Conservation (phyloP, 1,140 invertebrate species). For the Lerema accius region DNA sequence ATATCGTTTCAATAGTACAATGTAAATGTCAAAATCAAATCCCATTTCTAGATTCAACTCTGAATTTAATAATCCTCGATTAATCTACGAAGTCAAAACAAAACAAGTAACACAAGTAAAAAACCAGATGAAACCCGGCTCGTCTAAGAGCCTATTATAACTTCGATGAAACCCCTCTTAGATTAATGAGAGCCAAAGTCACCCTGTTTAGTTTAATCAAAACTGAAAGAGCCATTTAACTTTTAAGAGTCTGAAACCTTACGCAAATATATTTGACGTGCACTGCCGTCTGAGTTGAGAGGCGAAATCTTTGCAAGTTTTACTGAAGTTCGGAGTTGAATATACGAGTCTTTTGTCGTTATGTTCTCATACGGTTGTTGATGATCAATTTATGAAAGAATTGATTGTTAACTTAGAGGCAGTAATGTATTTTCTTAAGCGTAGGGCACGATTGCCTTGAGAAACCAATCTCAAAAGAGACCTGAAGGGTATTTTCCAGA, state of each 20-base stretch:
- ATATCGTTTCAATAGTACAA: too few relatives aligned
- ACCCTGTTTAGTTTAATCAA: slow-evolving; percentile 68
- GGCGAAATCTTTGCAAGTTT: slow-evolving; percentile 10
- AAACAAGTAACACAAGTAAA: background rate
- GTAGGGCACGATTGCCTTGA: too few relatives aligned
- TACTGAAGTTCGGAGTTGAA: background rate
- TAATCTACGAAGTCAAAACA: background rate
- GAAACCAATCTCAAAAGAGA: too few relatives aligned
- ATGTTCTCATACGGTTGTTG: too few relatives aligned
- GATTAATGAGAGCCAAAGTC: slow-evolving; percentile 59
- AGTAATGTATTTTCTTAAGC: too few relatives aligned
- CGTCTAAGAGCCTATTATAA: slow-evolving; percentile 55
- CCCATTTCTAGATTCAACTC: too few relatives aligned
- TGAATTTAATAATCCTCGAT: background rate
- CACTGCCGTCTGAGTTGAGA: slow-evolving; percentile 10
- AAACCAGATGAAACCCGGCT: slow-evolving; percentile 7
- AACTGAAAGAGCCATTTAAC: slow-evolving; percentile 65
- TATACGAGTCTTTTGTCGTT: background rate
- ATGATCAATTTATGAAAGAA: too few relatives aligned
- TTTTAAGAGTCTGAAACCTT: slow-evolving; percentile 49
- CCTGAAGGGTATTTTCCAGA: too few relatives aligned
- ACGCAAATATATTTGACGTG: slow-evolving; percentile 30
- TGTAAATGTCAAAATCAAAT: too few relatives aligned
- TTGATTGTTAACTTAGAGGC: too few relatives aligned
- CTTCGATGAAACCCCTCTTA: slow-evolving; percentile 55